Conservation (phyloP, 2,888 invertebrate genomes). For the Tyria jacobaeae region DNA sequence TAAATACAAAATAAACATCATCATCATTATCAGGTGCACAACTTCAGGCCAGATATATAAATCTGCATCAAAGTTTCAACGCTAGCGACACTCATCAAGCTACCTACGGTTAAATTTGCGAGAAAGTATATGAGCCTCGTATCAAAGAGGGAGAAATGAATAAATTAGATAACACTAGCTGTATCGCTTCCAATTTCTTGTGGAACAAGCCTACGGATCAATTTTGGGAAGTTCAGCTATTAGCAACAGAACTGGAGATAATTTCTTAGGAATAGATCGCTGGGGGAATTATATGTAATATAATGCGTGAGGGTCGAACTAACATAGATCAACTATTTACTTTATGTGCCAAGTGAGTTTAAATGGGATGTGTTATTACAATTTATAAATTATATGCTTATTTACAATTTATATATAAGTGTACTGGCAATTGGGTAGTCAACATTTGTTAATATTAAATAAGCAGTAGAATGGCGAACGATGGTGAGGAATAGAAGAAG, state of each 20-base stretch:
- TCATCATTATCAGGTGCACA: not conserved
- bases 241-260: conserved; percentile 27
- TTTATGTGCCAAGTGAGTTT: no score
- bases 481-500: no score
- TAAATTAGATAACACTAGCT: conserved; percentile 60
- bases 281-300: conserved; percentile 11
- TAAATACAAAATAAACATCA: not conserved
- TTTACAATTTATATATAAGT: no score
- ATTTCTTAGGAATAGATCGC: conserved; percentile 1
- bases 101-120: conserved; percentile 46
- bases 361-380: no score
- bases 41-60: conserved; percentile 35
- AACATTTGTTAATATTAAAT: no score
- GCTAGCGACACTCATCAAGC: conserved; percentile 39
- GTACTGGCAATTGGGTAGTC: no score
- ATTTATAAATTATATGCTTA: no score
- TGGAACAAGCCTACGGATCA: conserved; percentile 40
- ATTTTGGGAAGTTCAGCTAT: conserved; percentile 32
- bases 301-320: conserved; percentile 10
- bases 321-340: not conserved
- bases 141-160: conserved; percentile 46
- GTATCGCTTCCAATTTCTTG: conserved; percentile 49
- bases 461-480: no score
- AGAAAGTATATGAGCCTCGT: conserved; percentile 47
- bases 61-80: conserved; percentile 54